Base-by-base conservation (phyloP, 2,113 vertebrate genomes). In the Leucopternis melanops region DNA sequence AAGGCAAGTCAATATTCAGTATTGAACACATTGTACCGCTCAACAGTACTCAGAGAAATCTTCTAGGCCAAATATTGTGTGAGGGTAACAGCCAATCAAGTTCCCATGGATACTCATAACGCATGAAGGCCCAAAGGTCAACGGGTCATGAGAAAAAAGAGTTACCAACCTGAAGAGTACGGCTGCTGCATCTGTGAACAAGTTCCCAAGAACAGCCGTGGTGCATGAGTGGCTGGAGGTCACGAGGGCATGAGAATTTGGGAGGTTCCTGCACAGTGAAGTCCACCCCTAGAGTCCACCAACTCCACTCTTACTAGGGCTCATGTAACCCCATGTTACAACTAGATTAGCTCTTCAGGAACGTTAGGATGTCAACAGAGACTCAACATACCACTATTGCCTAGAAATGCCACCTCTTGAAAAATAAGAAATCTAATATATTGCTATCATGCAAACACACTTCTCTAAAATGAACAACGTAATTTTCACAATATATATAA, bases 101-200 rank as follows among this genome's bases (percentile, higher is more conserved):
- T 95, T 97, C 87, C 96, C 96, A 96, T 92, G 89, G 89, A 89
- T 87, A 79, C 65, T 85, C 86, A 85, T 21, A 95, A 92, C 1
- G 78, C 94, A 81, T 97, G 96, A 97, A 92, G 94, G 81, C 87
- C 86, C 87, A 88, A 77, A 95, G 92, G 87, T 95, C 88, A 73
- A 36, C 2, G 6, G 84, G 91, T 96, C 95, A 92, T 88, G 96
- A 96, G 97, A 97, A 97, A 85, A 90, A 92, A 94, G 65, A 36
- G 49, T 85, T 70, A 90, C 78, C 78, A 95, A 90, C 81, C 70
- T 80, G 89, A 86, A 81, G 66, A 63, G 42, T 87, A 86, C 0
- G 1, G 50, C 55, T 90, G 52, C 87, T 88, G 80, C 67, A 85
- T 73, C 55, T 86, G n/a, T 75, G 70, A 86, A 36, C 36, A 91